These are phyloP conservation scores for Siniperca scherzeri DNA, from an alignment of 2,797 vertebrate genomes.

Conservation along the genomic window DNA sequence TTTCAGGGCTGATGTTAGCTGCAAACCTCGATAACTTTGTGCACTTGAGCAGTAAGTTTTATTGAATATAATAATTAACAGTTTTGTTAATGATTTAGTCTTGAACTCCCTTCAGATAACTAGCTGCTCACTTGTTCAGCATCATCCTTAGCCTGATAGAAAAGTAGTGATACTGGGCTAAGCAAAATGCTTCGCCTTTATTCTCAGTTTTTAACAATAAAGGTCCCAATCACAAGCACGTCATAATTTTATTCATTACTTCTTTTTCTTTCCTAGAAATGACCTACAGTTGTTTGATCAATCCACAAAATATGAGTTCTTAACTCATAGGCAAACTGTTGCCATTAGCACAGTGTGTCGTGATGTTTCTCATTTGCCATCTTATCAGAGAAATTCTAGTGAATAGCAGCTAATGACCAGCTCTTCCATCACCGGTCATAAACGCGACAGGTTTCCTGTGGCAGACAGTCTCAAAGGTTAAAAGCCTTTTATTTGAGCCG, in stretches of 20 bases:
- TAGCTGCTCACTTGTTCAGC: constrained; percentile 5
- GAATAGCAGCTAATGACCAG: constrained; percentile 43
- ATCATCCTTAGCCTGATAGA: background rate
- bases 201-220: constrained; percentile 8
- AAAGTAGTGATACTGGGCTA: background rate
- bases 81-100: constrained; percentile 55
- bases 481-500: constrained; percentile 54
- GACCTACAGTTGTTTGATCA: background rate
- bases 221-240: background rate
- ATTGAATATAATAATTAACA: constrained; percentile 56
- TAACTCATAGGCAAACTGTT: background rate
- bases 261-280: background rate
- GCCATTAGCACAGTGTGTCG: background rate
- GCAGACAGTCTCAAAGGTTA: constrained; percentile 77
- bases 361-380: constrained; percentile 19
- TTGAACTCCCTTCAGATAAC: constrained; percentile 20
- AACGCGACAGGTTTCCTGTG: constrained; percentile 23
- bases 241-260: background rate
- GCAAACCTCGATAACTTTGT: background rate
- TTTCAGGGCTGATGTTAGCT: background rate
- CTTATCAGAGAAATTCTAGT: constrained; percentile 39
- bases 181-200: constrained; percentile 1
- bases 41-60: background rate
- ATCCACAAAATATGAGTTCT: background rate
- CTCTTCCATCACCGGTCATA: constrained; percentile 41